phyloP scores from a whole-genome alignment of 2,888 invertebrate genomes.

The Lissocephala sabroskyi region DNA sequence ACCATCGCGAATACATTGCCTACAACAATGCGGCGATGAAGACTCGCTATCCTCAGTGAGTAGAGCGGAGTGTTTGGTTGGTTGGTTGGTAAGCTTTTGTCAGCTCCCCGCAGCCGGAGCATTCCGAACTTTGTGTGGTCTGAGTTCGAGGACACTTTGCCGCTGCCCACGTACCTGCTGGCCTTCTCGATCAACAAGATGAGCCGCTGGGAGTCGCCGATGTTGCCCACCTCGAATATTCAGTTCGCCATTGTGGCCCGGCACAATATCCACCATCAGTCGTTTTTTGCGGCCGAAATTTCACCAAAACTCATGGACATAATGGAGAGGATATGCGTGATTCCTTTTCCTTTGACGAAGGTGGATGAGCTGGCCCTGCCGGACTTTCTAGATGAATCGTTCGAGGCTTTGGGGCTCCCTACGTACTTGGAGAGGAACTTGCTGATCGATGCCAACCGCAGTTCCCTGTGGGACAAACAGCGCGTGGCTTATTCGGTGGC shows the following conservation, averaged over 20 bases:
- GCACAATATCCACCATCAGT: not conserved
- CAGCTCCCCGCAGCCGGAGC: slow-evolving; percentile 73
- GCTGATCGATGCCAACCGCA: slow-evolving; percentile 35
- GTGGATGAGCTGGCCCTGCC: slow-evolving; percentile 12
- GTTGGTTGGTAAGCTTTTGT: no score
- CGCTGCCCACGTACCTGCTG: slow-evolving; percentile 93
- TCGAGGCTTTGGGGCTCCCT: slow-evolving; percentile 6
- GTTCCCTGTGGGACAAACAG: slow-evolving; percentile 37
- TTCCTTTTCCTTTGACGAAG: not conserved
- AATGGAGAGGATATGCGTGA: slow-evolving; percentile 5
- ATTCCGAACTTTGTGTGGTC: slow-evolving; percentile 79
- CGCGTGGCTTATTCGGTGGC: slow-evolving; percentile 70
- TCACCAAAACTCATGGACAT: slow-evolving; percentile 4
- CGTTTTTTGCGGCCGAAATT: slow-evolving; percentile 1
- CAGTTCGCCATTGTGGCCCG: slow-evolving; percentile 9
- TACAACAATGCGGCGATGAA: slow-evolving; percentile 83
- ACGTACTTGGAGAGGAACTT: slow-evolving; percentile 4
- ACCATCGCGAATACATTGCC: slow-evolving; percentile 75
- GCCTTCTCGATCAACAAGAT: slow-evolving; percentile 86
- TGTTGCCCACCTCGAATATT: slow-evolving; percentile 13
- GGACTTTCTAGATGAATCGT: not conserved
- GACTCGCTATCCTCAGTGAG: slow-evolving; percentile 73
- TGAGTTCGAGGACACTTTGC: slow-evolving; percentile 80
- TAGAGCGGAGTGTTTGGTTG: no score
- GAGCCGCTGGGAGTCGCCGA: no score